Evolutionary conservation across 2,113 vertebrate species (phyloP).

Genomic region (Forbesichthys agassizii): DNA sequence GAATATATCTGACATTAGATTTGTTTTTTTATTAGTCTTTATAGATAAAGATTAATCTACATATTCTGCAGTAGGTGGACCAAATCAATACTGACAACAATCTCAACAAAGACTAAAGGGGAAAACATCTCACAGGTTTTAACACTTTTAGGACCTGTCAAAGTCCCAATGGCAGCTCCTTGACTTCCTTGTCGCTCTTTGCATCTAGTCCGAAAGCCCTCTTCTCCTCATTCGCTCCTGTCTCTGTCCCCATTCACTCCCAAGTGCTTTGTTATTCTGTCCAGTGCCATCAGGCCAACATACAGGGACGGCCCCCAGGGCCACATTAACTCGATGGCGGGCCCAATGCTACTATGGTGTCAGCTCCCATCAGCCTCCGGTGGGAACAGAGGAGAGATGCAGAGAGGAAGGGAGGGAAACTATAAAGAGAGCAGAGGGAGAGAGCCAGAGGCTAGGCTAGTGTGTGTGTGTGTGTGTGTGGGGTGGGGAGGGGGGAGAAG

Average conservation of each 20-base stretch:
- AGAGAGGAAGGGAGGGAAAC: background rate
- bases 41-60: too few relatives aligned
- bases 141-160: too few relatives aligned
- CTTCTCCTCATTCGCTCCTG: background rate
- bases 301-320: constrained; percentile 56
- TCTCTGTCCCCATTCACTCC: constrained; percentile 3
- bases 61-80: too few relatives aligned
- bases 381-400: constrained; percentile 4
- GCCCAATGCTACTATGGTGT: constrained; percentile 70
- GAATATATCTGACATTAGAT: too few relatives aligned
- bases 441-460: background rate
- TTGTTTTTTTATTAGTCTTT: too few relatives aligned
- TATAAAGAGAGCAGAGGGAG: background rate
- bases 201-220: constrained; percentile 15
- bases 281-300: constrained; percentile 42
- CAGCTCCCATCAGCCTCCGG: constrained; percentile 70
- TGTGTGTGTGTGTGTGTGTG: background rate
- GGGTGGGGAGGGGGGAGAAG: background rate
- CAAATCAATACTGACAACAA: too few relatives aligned
- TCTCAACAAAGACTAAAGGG: too few relatives aligned
- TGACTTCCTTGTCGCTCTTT: background rate
- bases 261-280: background rate
- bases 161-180: too few relatives aligned
- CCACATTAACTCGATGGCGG: constrained; percentile 64
- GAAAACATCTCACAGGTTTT: too few relatives aligned